Evolutionary conservation across 1,140 invertebrate genomes (phyloP).

Genomic region (Drosophila pruinosa): DNA sequence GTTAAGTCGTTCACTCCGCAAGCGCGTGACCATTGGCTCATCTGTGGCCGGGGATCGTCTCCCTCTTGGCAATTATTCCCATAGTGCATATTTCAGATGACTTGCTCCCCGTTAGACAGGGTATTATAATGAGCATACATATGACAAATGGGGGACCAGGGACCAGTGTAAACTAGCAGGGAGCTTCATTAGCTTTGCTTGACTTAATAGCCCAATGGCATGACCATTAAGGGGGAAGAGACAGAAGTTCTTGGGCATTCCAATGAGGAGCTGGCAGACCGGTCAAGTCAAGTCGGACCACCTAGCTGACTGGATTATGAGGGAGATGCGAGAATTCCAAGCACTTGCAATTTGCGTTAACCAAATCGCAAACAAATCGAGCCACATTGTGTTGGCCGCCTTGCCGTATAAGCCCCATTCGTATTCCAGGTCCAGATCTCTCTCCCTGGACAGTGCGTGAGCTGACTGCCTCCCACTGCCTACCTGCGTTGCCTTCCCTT

Average conservation of each 20-base stretch:
- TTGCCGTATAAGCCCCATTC: slow-evolving; percentile 53
- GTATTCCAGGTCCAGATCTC: slow-evolving; percentile 13
- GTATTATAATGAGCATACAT: slow-evolving; percentile 33
- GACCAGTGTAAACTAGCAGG: slow-evolving; percentile 9
- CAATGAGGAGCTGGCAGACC: not conserved
- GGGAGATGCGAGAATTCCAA: slow-evolving; percentile 15
- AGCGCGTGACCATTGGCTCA: slow-evolving; percentile 34
- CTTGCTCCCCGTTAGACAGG: slow-evolving; percentile 34
- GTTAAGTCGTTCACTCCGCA: slow-evolving; percentile 52
- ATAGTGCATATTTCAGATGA: slow-evolving; percentile 33
- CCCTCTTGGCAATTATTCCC: slow-evolving; percentile 57
- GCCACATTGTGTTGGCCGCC: slow-evolving; percentile 45
- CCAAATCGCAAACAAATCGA: slow-evolving; percentile 76
- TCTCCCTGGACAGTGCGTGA: slow-evolving; percentile 46
- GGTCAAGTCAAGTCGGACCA: slow-evolving; percentile 36
- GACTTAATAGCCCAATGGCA: slow-evolving; percentile 35
- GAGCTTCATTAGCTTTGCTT: slow-evolving; percentile 31
- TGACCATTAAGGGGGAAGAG: not conserved
- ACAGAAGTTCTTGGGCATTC: not conserved
- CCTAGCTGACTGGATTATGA: slow-evolving; percentile 35
- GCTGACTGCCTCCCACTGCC: slow-evolving; percentile 53
- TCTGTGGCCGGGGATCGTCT: not conserved
- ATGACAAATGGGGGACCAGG: slow-evolving; percentile 54
- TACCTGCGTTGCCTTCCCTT: not conserved
- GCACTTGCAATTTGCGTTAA: slow-evolving; percentile 59